Evolutionary conservation across 2,797 vertebrate species (phyloP), one percentile per base, ranked within the genome.

Genomic region (Nannoperca obscura): DNA sequence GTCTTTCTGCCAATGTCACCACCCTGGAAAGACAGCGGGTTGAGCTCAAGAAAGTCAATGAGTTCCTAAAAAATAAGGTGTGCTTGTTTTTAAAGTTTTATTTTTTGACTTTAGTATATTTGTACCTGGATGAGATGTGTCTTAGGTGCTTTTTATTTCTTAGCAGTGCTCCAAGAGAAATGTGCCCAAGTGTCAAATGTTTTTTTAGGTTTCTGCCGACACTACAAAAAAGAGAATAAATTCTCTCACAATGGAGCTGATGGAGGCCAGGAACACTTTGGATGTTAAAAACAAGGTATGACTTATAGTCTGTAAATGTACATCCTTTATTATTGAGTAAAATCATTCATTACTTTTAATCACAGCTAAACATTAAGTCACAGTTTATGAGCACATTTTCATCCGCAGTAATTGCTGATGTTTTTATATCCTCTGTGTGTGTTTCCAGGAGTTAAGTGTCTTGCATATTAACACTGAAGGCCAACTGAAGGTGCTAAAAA

Each of bases 31-130:
- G 97, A 68, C 97, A 98, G 88, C 94, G 96, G 22, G 86, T 91
- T 7, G 97, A 98, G 52, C 86, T 98, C 53, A 96, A 94, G 73
- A 97, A 95, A 91, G 87, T 95, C 30, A 99, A 98, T 9, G 97
- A 98, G 67, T 94, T 98, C 8, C 91, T 99, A 0, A 99, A 98
- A 89, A 95, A 96, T 79, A 99, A 99, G 97, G 98, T 99, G 86
- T 34, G 70, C 10, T 52, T 69, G 8, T 54, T 53, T 24, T 44
- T 65, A 15, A 24, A 27, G 5, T 36, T 17, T 27, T 24, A 3
- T 63, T 6, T 57, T 42, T 13, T n/a, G 10, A 1, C 6, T 3
- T 19, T 2, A 46, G 30, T 5, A 17, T 38, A 24, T 47, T 24
- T 47, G 32, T 1, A 2, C 27, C 17, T 24, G 4, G 3, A 55